phyloP scores from a whole-genome alignment of 2,888 invertebrate species.

The Macaria liturata region DNA sequence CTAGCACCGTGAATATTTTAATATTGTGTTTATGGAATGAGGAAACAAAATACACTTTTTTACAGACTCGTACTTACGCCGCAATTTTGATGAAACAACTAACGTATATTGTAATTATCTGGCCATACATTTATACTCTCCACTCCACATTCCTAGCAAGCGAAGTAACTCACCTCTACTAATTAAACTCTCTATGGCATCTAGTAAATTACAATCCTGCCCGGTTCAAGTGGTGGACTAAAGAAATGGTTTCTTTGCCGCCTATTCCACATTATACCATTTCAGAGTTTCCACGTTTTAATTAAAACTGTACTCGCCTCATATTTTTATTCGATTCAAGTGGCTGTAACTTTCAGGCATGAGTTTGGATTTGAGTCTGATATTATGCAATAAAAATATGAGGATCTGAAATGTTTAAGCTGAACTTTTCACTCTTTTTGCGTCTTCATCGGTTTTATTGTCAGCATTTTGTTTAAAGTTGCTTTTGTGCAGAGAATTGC shows the following conservation, averaged over 20 bases:
- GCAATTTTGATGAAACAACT: too few species aligned
- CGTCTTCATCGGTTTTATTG: too few species aligned
- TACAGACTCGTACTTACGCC: too few species aligned
- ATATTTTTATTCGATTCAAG: conserved; percentile 54
- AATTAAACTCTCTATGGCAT: background rate
- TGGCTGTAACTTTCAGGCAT: conserved; percentile 36
- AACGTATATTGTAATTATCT: too few species aligned
- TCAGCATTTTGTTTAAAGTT: too few species aligned
- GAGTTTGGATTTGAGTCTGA: conserved; percentile 21
- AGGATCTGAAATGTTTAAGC: background rate
- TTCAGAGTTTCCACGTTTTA: conserved; percentile 60
- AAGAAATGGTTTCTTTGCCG: conserved; percentile 19
- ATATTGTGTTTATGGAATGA: too few species aligned
- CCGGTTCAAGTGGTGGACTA: conserved; percentile 5
- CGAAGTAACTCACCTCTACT: conserved; percentile 1
- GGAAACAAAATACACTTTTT: too few species aligned
- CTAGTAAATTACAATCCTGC: conserved; percentile 21
- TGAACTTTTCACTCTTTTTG: too few species aligned
- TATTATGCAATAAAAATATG: conserved; percentile 16
- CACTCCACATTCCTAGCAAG: too few species aligned
- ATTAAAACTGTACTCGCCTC: conserved; percentile 63
- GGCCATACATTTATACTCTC: too few species aligned
- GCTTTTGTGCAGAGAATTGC: too few species aligned
- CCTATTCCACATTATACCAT: conserved; percentile 20
- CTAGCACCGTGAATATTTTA: too few species aligned